These are phyloP conservation scores for Tetragnatha montana DNA, from an alignment of 2,888 invertebrate genomes.

Conservation along the genomic window DNA sequence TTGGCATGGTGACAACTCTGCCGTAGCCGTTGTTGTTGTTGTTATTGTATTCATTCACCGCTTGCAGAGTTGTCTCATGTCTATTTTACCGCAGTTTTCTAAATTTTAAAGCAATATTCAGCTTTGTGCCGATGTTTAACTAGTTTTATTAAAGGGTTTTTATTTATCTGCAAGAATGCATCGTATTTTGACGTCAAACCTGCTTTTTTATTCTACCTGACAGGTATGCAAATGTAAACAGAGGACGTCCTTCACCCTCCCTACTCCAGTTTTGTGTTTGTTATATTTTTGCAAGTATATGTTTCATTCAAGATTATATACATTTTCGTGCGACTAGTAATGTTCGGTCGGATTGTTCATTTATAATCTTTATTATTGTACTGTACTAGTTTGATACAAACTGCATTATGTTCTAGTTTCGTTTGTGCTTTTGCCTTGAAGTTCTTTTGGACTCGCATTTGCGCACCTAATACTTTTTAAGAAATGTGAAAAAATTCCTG, in stretches of 20 bases:
- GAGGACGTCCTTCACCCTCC: not conserved
- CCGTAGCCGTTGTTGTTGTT: slow-evolving; percentile 46
- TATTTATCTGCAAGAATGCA: not conserved
- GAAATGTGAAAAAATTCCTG: too few relatives aligned
- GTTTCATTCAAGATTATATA: not conserved
- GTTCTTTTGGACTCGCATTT: too few relatives aligned
- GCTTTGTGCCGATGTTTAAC: not conserved
- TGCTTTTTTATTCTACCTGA: not conserved
- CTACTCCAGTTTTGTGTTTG: not conserved
- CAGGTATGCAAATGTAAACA: not conserved
- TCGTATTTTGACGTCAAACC: not conserved
- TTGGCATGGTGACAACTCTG: slow-evolving; percentile 59
- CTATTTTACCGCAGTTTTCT: not conserved
- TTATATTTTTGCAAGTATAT: not conserved
- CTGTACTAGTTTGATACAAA: too few relatives aligned
- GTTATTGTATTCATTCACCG: slow-evolving; percentile 20
- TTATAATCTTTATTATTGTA: too few relatives aligned
- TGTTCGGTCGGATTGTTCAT: too few relatives aligned
- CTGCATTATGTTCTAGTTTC: too few relatives aligned
- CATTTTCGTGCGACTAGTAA: too few relatives aligned
- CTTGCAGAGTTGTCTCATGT: not conserved
- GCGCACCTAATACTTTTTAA: too few relatives aligned
- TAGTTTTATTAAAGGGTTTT: not conserved
- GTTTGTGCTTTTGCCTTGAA: too few relatives aligned
- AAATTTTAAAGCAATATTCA: not conserved